Evolutionary conservation across 2,113 vertebrate species (phyloP).

Genomic region (Nothoprocta pentlandii): DNA sequence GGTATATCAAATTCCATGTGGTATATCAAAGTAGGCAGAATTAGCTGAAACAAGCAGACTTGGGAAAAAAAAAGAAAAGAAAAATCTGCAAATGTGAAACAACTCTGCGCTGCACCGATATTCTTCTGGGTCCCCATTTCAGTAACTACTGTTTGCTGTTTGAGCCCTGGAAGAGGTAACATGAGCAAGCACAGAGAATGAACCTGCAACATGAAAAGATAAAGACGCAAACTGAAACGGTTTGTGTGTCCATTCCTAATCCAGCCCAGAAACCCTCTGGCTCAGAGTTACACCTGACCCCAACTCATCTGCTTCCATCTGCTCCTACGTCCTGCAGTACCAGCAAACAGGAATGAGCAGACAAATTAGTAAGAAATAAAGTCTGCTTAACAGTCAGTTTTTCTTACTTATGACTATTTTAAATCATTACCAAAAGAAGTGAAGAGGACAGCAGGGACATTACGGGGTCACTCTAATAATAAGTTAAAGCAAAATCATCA

Average conservation of each 20-base stretch:
- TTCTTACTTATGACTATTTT: neutral
- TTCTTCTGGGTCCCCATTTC: neutral
- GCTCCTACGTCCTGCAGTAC: neutral
- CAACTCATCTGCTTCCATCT: neutral
- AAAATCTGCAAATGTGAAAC: neutral
- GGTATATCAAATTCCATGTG: neutral
- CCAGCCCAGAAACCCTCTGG: neutral
- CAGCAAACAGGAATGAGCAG: neutral
- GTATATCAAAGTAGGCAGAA: neutral
- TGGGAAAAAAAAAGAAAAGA: neutral
- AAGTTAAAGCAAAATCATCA: neutral
- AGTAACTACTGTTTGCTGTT: neutral
- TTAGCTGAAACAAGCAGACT: neutral
- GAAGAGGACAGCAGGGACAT: neutral
- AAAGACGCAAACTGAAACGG: neutral
- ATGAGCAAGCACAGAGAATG: neutral
- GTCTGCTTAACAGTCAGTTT: neutral
- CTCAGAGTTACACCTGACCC: neutral
- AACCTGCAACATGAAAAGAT: neutral
- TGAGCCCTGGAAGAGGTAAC: neutral
- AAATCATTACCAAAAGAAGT: neutral
- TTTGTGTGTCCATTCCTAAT: neutral
- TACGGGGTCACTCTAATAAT: neutral
- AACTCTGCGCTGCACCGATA: neutral
- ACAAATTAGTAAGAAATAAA: neutral